Evolutionary conservation across 92 coral and sea anemone species (phyloP), one percentile per base, ranked within the genome.

Genomic region (Zoanthus solanderi): DNA sequence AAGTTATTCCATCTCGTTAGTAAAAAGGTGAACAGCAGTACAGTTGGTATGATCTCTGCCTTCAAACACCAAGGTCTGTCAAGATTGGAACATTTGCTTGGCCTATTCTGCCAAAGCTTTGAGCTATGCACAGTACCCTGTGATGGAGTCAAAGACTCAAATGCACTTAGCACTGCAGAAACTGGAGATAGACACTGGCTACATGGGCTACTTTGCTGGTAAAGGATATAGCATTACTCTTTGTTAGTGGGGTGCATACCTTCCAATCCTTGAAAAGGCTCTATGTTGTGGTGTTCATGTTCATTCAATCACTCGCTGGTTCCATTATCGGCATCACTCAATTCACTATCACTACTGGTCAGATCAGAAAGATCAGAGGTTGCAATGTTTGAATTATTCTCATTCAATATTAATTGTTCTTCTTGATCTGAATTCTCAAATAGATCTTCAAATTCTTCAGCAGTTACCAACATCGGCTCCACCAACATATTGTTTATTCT

Each of bases 291-390:
- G 47, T 53, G 54, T 34, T 48, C 34, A 11, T 71, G 90, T n/a
- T 87, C 79, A 16, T 87, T 34, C 53, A 79, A 78, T 86, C 86
- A 86, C 75, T 56, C 83, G 61, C 76, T 72, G 7, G n/a, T 72
- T 72, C 10, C 46, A 63, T 63, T 63, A 63, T 63, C 71, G 71
- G 71, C 10, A 63, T 63, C 76, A 31, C 76, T 72, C 52, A 23
- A 23, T 23, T 23, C 23, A 23, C 23, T 23, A 23, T 23, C 23
- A 23, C 48, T 72, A 72, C 76, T 34, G 76, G 46, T 72, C 53
- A 29, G 53, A 30, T 72, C 76, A 72, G 76, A 72, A 63, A 63
- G 23, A 23, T 23, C 71, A 63, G 71, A 63, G 71, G 71, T 63
- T 63, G 71, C 71, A 63, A 63, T 6, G 52, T 7, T 72, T 72